Percentiles rank a stretch among this genome's conserved stretches.
These are phyloP conservation scores for Rhopalosiphum maidis DNA, from an alignment of 1,140 invertebrate genomes.

Conservation along the genomic window DNA sequence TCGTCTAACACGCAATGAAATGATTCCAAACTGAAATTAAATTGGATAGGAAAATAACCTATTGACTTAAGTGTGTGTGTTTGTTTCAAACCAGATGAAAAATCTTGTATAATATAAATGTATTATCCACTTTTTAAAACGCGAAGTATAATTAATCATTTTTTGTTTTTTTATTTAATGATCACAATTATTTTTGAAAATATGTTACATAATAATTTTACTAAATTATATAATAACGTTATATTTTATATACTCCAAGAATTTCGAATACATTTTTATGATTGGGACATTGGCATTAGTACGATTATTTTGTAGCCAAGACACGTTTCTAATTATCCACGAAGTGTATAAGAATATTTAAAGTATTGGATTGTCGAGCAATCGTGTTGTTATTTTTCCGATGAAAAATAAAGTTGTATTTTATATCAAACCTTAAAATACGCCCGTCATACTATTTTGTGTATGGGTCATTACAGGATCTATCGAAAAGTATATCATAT, in stretches of 20 bases:
- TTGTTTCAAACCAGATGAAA: not conserved
- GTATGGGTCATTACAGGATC: not conserved
- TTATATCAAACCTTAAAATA: not conserved
- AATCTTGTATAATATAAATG: not conserved
- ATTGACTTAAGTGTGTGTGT: not conserved
- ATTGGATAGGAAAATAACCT: not conserved
- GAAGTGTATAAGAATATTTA: not conserved
- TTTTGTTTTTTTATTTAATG: not conserved
- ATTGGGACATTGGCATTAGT: not conserved
- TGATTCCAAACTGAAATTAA: not conserved
- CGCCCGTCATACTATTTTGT: not conserved
- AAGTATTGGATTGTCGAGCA: not conserved
- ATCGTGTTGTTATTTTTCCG: not conserved
- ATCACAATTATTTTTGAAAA: not conserved
- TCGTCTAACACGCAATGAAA: conserved; percentile 5
- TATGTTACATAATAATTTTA: not conserved
- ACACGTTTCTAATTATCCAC: not conserved
- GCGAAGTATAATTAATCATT: not conserved
- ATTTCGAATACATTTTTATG: not conserved
- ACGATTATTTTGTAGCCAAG: not conserved
- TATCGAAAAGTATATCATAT: not conserved
- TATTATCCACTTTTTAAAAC: not conserved
- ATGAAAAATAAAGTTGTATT: not conserved
- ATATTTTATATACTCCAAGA: not conserved
- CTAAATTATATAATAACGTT: no score